Evolutionary conservation across 2,797 vertebrate genomes (phyloP).

Genomic region (Darevskia nairensis): DNA sequence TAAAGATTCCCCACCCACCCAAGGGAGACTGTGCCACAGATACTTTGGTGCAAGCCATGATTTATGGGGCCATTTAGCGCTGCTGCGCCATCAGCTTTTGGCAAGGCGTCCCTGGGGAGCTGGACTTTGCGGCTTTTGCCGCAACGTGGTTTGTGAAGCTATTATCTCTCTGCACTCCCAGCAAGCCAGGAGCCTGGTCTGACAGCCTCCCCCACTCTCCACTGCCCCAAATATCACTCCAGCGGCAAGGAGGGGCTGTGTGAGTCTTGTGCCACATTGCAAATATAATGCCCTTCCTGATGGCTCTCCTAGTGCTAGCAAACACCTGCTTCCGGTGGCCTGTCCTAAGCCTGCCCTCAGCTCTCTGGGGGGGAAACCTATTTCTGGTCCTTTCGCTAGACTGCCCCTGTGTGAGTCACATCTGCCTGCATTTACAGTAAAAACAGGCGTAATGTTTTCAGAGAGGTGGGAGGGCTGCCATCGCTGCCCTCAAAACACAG

Average conservation of each 20-base stretch:
- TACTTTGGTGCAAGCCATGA: neutral
- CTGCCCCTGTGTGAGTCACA: neutral
- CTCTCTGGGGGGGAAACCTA: neutral
- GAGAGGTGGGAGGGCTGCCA: neutral
- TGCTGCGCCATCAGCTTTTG: neutral
- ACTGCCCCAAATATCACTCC: neutral
- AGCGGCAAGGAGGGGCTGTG: neutral
- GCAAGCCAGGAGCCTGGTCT: neutral
- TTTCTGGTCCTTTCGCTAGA: neutral
- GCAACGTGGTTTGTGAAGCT: neutral
- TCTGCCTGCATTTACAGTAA: neutral
- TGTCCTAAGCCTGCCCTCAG: neutral
- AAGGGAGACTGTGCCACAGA: neutral
- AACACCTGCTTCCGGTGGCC: constrained; percentile 8
- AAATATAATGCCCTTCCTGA: neutral
- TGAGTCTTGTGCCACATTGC: neutral
- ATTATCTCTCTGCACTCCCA: too few species aligned
- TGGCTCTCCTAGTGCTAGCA: too few species aligned
- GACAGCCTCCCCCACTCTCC: neutral
- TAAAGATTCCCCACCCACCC: neutral
- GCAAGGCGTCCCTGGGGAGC: neutral
- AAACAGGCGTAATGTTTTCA: neutral
- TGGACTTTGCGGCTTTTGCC: neutral
- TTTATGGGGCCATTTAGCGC: neutral
- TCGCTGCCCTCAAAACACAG: neutral